phyloP scores from a whole-genome alignment of 2,797 vertebrate species.

The Steatocranus sp. region DNA sequence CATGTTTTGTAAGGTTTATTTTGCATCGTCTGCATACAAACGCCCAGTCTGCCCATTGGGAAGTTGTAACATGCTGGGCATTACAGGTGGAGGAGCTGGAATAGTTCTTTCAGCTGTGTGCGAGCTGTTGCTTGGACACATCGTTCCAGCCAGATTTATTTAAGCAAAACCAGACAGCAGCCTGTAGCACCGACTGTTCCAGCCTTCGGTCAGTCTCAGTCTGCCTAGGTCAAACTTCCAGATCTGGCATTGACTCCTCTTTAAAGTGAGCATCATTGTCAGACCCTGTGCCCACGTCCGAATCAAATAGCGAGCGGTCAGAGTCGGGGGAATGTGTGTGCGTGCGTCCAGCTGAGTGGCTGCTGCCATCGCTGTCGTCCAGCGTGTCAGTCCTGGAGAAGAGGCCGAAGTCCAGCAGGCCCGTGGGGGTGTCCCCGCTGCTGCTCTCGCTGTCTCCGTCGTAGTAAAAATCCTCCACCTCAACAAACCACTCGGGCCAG shows the following conservation, averaged over 20 bases:
- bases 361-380: constrained; percentile 85
- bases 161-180: neutral
- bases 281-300: constrained; percentile 88
- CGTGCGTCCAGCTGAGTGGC: constrained; percentile 56
- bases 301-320: constrained; percentile 92
- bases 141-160: neutral
- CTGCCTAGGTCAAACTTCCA: constrained; percentile 54
- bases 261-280: constrained; percentile 86
- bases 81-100: constrained; percentile 11
- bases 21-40: constrained; percentile 46
- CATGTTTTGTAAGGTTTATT: constrained; percentile 34
- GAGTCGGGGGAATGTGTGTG: constrained; percentile 68
- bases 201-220: neutral
- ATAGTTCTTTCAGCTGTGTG: constrained; percentile 22
- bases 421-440: constrained; percentile 69
- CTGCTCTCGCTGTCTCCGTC: constrained; percentile 87
- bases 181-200: neutral
- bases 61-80: constrained; percentile 8
- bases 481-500: constrained; percentile 97
- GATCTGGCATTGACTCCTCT: constrained; percentile 53
- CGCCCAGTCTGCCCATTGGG: constrained; percentile 32
- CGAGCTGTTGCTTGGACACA: neutral
- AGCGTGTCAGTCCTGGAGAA: constrained; percentile 95
- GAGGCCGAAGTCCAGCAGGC: constrained; percentile 85
- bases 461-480: constrained; percentile 86